Evolutionary conservation across 2,113 vertebrate species (phyloP).

Genomic region (Bostrychus sinensis): DNA sequence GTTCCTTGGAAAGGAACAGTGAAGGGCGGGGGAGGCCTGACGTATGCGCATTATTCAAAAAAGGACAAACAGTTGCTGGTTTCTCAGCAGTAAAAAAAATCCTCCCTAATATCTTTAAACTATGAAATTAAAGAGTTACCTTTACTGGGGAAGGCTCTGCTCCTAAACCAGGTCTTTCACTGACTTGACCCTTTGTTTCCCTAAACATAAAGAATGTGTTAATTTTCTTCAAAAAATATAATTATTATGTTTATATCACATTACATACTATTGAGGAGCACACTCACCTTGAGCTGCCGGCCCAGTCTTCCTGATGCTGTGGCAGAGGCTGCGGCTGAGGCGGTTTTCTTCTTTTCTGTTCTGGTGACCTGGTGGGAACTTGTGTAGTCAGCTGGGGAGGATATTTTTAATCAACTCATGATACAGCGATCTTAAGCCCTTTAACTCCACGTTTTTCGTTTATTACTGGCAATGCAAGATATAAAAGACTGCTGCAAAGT

Average conservation of each 20-base stretch:
- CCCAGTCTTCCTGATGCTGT: conserved; percentile 69
- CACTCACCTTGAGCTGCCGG: conserved; percentile 73
- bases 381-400: conserved; percentile 62
- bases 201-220: conserved; percentile 37
- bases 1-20: no score
- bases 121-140: neutral
- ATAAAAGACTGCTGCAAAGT: no score
- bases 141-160: conserved; percentile 69
- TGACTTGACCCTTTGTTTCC: conserved; percentile 65
- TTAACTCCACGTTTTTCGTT: no score
- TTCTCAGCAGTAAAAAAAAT: neutral
- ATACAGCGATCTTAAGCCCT: neutral
- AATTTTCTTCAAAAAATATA: neutral
- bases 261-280: neutral
- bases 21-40: no score
- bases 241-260: neutral
- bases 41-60: neutral
- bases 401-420: neutral
- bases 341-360: conserved; percentile 76
- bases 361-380: conserved; percentile 66
- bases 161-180: conserved; percentile 80
- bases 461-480: no score
- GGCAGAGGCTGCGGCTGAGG: conserved; percentile 34
- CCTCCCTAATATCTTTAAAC: no score
- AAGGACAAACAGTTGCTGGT: neutral